These are phyloP conservation scores for Peromyscus aztecus DNA, from an alignment of 2,797 vertebrate genomes.

Conservation along the genomic window DNA sequence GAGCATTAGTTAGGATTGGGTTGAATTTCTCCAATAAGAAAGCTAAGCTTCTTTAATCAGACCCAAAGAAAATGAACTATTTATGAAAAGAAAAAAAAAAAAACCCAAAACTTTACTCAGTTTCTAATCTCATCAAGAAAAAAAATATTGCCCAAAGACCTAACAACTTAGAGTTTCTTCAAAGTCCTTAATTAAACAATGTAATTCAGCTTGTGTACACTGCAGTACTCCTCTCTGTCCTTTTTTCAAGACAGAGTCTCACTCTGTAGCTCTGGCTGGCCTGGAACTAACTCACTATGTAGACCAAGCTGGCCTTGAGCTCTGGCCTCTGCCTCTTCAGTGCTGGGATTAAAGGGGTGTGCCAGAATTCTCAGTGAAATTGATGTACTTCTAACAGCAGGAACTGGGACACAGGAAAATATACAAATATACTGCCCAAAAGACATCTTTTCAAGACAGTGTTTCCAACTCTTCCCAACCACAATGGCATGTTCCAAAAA, in stretches of 20 bases:
- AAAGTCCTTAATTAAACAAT: slow-evolving; percentile 17
- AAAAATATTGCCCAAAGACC: slow-evolving; percentile 53
- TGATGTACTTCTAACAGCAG: neutral
- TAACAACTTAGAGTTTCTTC: slow-evolving; percentile 32
- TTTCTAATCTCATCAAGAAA: slow-evolving; percentile 49
- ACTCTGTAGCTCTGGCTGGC: neutral
- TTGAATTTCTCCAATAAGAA: slow-evolving; percentile 22
- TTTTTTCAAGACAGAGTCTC: neutral
- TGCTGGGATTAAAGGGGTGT: neutral
- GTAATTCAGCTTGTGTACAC: neutral
- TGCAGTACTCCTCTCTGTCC: neutral
- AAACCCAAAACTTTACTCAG: neutral
- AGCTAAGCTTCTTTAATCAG: slow-evolving; percentile 42
- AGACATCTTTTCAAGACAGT: neutral
- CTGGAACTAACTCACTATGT: neutral
- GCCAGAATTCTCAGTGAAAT: neutral
- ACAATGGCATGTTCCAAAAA: neutral
- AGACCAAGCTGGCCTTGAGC: neutral
- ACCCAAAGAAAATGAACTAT: slow-evolving; percentile 61
- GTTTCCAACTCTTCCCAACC: slow-evolving; percentile 21
- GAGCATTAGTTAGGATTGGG: slow-evolving; percentile 38
- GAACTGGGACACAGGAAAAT: neutral
- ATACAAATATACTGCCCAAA: neutral
- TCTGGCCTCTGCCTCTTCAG: neutral
- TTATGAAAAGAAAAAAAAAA: neutral